A percentile compares a stretch with the other conserved stretches of the same genome.
Conservation (phyloP, 2,113 vertebrate genomes). For the Nesoenas mayeri region DNA sequence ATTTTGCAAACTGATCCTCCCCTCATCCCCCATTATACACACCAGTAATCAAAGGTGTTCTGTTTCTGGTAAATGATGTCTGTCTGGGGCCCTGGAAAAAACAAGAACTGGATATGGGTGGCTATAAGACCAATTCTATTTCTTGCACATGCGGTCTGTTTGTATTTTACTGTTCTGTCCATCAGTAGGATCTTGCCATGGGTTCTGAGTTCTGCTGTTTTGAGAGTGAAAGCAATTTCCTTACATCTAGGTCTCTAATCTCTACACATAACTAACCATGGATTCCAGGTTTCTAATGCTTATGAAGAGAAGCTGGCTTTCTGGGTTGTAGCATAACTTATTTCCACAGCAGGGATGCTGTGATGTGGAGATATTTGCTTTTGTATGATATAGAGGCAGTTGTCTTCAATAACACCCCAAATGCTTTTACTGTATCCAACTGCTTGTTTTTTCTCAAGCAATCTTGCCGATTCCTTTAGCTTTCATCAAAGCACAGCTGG, state of each 20-base stretch:
- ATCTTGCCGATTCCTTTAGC: not conserved
- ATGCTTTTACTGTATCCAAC: not conserved
- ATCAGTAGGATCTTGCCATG: not conserved
- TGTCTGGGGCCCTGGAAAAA: not conserved
- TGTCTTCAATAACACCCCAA: not conserved
- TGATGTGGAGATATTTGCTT: not conserved
- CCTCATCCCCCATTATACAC: not conserved
- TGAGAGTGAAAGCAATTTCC: not conserved
- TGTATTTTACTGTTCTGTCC: not conserved
- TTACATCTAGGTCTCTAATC: not conserved
- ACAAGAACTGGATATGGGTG: not conserved
- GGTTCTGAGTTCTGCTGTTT: not conserved
- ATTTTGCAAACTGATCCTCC: not conserved
- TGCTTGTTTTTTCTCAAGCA: not conserved
- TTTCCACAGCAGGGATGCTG: not conserved
- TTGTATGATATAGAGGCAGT: not conserved
- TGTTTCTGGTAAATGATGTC: not conserved
- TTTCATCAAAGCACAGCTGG: not conserved
- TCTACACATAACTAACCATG: not conserved
- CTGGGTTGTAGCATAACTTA: not conserved
- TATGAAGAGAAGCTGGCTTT: not conserved
- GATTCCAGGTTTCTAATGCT: not conserved
- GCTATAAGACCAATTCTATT: not conserved
- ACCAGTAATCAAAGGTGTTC: not conserved
- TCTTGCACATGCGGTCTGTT: rapidly evolving